These are phyloP conservation scores for Sclerurus mexicanus DNA, from an alignment of 2,113 vertebrate genomes.

Conservation along the genomic window DNA sequence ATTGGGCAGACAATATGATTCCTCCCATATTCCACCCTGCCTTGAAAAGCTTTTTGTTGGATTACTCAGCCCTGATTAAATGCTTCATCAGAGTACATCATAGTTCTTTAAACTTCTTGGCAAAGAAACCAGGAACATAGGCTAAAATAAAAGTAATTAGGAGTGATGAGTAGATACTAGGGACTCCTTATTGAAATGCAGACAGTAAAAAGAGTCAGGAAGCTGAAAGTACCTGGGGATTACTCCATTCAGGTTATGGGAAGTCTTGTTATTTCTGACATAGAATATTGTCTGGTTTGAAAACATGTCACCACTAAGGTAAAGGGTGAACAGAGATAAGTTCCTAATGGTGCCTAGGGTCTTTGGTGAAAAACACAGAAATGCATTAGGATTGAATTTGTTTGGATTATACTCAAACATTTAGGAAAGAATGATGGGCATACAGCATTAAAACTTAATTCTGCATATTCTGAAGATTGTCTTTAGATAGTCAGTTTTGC, in stretches of 20 bases:
- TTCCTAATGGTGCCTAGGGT: slow-evolving; percentile 12
- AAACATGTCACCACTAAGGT: neutral
- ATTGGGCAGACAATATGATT: slow-evolving; percentile 56
- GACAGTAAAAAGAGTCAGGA: slow-evolving; percentile 35
- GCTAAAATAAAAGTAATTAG: slow-evolving; percentile 69
- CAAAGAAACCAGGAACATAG: slow-evolving; percentile 47
- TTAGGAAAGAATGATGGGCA: neutral
- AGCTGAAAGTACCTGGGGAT: neutral
- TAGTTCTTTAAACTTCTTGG: slow-evolving; percentile 54
- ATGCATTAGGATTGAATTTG: slow-evolving; percentile 30
- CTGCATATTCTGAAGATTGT: neutral
- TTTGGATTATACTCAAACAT: neutral
- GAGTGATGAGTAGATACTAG: slow-evolving; percentile 45
- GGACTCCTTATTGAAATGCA: slow-evolving; percentile 45
- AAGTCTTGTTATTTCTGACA: slow-evolving; percentile 47
- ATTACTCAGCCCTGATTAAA: slow-evolving; percentile 66
- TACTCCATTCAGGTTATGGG: slow-evolving; percentile 49
- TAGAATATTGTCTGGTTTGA: neutral
- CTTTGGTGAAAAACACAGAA: neutral
- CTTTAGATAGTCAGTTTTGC: neutral
- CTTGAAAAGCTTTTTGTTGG: slow-evolving; percentile 65
- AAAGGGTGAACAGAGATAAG: slow-evolving; percentile 26
- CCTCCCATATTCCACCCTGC: slow-evolving; percentile 61
- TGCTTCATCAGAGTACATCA: slow-evolving; percentile 51
- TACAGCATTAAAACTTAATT: neutral